Evolutionary conservation across 1,140 invertebrate species (phyloP).

Genomic region (Pseudomyrmex dendroicus): DNA sequence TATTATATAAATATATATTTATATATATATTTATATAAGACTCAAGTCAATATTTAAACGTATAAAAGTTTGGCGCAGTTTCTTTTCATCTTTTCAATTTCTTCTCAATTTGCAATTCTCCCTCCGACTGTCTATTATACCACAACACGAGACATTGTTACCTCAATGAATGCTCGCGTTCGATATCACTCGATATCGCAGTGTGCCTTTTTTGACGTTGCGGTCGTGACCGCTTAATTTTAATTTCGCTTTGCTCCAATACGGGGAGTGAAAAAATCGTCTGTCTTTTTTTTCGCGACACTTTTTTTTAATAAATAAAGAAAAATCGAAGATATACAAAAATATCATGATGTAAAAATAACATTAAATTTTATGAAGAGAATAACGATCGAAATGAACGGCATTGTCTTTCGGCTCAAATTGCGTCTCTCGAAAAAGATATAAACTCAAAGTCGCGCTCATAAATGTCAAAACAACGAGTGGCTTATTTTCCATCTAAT

Average conservation of each 20-base stretch:
- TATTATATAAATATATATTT: background rate
- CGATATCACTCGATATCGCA: constrained; percentile 42
- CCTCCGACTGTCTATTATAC: background rate
- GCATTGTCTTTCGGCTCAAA: background rate
- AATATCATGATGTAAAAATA: too few relatives aligned
- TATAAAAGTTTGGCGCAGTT: constrained; percentile 12
- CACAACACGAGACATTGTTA: constrained; percentile 31
- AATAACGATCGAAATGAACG: too few relatives aligned
- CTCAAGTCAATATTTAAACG: background rate
- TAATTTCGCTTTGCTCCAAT: too few relatives aligned
- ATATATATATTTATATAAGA: background rate
- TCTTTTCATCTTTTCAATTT: constrained; percentile 36
- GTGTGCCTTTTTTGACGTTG: too few relatives aligned
- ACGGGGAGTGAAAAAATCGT: too few relatives aligned
- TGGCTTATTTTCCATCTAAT: background rate
- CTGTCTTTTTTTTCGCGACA: too few relatives aligned
- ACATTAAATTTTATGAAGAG: too few relatives aligned
- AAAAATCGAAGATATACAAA: too few relatives aligned
- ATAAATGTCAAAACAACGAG: background rate
- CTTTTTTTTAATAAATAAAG: too few relatives aligned
- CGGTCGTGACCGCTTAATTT: too few relatives aligned
- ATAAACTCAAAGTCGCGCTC: constrained; percentile 13
- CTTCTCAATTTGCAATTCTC: constrained; percentile 33
- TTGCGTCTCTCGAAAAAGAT: constrained; percentile 33
- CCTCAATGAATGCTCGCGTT: background rate